Conservation (phyloP, 1,140 invertebrate species). For the Pteromalus puparum region DNA sequence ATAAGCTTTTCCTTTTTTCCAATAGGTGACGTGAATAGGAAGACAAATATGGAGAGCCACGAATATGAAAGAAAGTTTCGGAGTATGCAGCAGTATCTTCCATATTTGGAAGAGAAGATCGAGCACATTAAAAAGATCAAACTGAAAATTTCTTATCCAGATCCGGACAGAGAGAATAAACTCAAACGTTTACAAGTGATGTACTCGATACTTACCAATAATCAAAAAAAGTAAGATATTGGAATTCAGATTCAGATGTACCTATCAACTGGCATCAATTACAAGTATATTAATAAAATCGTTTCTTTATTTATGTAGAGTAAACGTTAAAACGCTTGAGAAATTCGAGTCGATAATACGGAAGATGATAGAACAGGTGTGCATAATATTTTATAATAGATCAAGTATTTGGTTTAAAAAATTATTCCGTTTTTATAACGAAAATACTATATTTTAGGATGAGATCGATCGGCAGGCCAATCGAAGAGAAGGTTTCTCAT, state of each 20-base stretch:
- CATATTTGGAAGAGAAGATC: constrained; percentile 81
- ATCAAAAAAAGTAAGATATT: constrained; percentile 75
- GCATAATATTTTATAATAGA: constrained; percentile 5
- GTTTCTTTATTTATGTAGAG: constrained; percentile 66
- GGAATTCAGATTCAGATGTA: not conserved
- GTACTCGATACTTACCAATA: constrained; percentile 78
- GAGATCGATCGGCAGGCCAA: not conserved
- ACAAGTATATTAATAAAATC: not conserved
- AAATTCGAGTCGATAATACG: constrained; percentile 81
- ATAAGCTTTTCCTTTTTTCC: no score
- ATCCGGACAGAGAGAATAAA: constrained; percentile 56
- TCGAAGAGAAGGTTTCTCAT: not conserved
- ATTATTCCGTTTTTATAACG: not conserved
- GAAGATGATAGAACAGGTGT: constrained; percentile 79
- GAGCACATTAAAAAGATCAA: constrained; percentile 77
- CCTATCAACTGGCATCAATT: not conserved
- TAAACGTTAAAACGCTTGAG: constrained; percentile 80
- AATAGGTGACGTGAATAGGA: not conserved
- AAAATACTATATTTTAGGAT: not conserved
- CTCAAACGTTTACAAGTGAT: constrained; percentile 79
- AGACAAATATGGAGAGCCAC: constrained; percentile 60
- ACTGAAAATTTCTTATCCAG: constrained; percentile 66
- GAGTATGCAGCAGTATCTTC: constrained; percentile 81
- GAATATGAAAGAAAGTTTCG: constrained; percentile 71
- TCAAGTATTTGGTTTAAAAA: not conserved